A percentile compares a stretch with the other conserved stretches of the same genome.
Conservation (phyloP, 2,888 invertebrate species). For the Drosophila pullipes region DNA sequence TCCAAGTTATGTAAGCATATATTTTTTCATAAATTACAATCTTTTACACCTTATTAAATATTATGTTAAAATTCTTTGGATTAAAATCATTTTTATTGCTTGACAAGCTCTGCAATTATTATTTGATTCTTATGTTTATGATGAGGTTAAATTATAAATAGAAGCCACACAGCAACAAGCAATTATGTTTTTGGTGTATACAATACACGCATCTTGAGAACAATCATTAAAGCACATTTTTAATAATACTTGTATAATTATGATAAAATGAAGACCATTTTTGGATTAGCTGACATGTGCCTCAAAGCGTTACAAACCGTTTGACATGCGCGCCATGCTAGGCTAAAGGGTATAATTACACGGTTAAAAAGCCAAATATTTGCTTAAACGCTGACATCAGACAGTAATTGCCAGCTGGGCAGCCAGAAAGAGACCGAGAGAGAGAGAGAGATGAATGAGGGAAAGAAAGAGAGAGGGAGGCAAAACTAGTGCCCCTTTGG, state of each 20-base stretch:
- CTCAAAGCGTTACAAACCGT: slow-evolving; percentile 21
- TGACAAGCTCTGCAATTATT: neutral
- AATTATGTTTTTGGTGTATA: neutral
- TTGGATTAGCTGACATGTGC: slow-evolving; percentile 1
- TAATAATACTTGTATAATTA: neutral
- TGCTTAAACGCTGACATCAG: slow-evolving; percentile 77
- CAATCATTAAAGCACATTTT: neutral
- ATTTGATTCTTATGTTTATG: neutral
- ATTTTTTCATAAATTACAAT: neutral
- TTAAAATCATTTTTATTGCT: neutral
- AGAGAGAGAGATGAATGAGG: neutral
- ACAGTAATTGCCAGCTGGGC: slow-evolving; percentile 46
- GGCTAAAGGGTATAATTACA: slow-evolving; percentile 68
- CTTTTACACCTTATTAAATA: neutral
- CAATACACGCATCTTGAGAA: neutral
- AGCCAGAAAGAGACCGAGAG: slow-evolving; percentile 1
- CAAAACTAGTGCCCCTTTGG: slow-evolving; percentile 13
- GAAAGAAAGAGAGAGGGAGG: slow-evolving; percentile 4
- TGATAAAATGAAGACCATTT: neutral
- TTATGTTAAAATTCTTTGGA: neutral
- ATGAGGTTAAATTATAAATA: neutral
- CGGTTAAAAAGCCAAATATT: slow-evolving; percentile 76
- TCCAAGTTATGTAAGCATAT: neutral
- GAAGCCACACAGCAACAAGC: neutral
- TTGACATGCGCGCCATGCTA: slow-evolving; percentile 14